Evolutionary conservation across 2,888 invertebrate genomes (phyloP), one percentile per base, ranked within the genome.

Genomic region (Strigamia crassipes): DNA sequence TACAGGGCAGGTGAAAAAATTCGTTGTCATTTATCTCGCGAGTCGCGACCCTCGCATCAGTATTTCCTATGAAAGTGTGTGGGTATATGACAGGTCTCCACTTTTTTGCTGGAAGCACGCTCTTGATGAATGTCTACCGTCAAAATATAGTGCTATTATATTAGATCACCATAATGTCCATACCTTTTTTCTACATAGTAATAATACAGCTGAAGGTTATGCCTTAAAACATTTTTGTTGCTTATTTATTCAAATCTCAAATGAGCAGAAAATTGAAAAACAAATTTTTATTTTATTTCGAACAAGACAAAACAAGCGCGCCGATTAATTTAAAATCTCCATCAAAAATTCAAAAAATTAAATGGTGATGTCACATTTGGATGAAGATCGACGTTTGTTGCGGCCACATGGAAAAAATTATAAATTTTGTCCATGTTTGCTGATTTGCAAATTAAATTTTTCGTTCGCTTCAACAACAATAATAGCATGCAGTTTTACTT

Each of bases 91-190:
- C 66, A 27, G 66, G 31, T 66, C 66, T 15, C 66, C 66, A 66
- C 66, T 27, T 66, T 31, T 27, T 66, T 66, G 66, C 66, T 8
- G 66, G 13, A 31, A 66, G 61, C 61, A 61, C 61, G 61, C 61
- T 21, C 61, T 23, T 61, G 61, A 61, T 61, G 61, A 61, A 61
- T 61, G 61, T 61, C 61, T 23, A 23, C 61, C 61, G 21, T 61
- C 61, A 61, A 9, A 21, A 23, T 23, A 23, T 21, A 23, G 66
- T 31, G 66, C 66, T 31, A 31, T 66, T 66, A 66, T 23, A 34
- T 34, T n/a, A n/a, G 23, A 61, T 61, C 27, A 66, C 31, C 13
- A 31, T 66, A 66, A 66, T 66, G 66, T 21, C 31, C 66, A 27
- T 31, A 3, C 34, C 6, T 34, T 34, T 42, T 42, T 13, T 42